These are phyloP conservation scores for Bradynema listronoti DNA, from an alignment of 1,140 invertebrate species.

Conservation along the genomic window DNA sequence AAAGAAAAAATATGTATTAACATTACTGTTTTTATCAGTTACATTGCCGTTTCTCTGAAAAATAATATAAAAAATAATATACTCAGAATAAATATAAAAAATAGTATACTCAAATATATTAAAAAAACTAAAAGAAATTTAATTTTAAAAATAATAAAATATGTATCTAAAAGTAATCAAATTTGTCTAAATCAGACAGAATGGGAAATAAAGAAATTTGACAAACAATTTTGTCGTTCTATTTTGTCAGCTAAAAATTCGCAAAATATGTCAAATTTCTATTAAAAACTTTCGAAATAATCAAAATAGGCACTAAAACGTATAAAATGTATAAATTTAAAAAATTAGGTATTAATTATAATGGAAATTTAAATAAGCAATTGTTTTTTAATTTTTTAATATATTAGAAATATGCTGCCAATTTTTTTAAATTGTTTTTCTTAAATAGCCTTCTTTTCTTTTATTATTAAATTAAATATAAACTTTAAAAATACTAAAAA, in stretches of 20 bases:
- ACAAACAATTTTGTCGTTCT: neutral
- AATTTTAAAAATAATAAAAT: too few relatives aligned
- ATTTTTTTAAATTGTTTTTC: too few relatives aligned
- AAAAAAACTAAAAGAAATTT: neutral
- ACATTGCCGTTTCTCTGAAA: neutral
- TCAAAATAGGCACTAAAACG: too few relatives aligned
- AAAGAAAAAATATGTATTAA: too few relatives aligned
- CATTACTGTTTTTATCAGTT: conserved; percentile 1
- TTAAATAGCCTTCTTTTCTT: too few relatives aligned
- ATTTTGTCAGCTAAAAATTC: conserved; percentile 5
- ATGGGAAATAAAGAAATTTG: neutral
- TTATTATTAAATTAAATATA: too few relatives aligned
- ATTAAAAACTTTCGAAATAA: too few relatives aligned
- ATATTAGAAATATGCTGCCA: too few relatives aligned
- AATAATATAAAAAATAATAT: neutral
- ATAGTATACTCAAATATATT: too few relatives aligned
- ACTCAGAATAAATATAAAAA: neutral
- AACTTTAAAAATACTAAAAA: too few relatives aligned
- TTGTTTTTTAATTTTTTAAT: too few relatives aligned
- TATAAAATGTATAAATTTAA: neutral
- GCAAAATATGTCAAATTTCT: neutral
- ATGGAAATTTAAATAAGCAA: neutral
- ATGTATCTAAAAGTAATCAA: neutral
- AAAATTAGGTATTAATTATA: neutral
- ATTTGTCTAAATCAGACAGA: neutral